Percentiles rank a stretch among this genome's conserved stretches.
phyloP scores from a whole-genome alignment of 2,888 invertebrate genomes.

The Rhagophthalmus giganteus region DNA sequence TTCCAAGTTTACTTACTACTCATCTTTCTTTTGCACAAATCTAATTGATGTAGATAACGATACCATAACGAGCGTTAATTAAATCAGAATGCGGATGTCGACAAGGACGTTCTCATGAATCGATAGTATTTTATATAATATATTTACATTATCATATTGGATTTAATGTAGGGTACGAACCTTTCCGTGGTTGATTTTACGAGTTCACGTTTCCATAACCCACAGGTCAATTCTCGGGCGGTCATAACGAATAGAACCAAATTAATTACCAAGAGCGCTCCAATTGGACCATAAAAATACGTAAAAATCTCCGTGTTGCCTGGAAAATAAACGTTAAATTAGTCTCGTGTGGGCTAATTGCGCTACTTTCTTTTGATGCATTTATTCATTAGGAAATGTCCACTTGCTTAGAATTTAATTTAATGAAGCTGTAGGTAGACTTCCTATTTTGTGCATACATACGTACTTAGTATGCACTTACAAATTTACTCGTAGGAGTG shows the following conservation, averaged over 20 bases:
- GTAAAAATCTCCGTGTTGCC: constrained; percentile 78
- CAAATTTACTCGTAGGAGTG: neutral
- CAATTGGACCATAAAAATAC: constrained; percentile 85
- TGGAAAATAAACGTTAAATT: constrained; percentile 55
- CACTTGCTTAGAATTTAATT: neutral
- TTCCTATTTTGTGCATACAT: constrained; percentile 20
- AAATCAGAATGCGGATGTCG: constrained; percentile 3
- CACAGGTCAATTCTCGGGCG: constrained; percentile 82
- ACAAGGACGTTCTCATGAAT: constrained; percentile 7
- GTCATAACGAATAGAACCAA: constrained; percentile 79
- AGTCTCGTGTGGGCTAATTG: too few species aligned
- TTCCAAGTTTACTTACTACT: too few species aligned
- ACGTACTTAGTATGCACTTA: neutral
- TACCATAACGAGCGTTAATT: too few species aligned
- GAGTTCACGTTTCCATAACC: constrained; percentile 84
- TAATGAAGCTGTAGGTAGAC: constrained; percentile 9
- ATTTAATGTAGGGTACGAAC: constrained; percentile 45
- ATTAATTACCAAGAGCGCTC: constrained; percentile 75
- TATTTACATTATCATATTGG: too few species aligned
- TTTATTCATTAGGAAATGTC: neutral
- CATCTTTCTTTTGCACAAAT: too few species aligned
- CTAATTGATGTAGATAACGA: too few species aligned
- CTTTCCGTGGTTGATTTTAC: constrained; percentile 82
- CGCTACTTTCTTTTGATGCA: constrained; percentile 1
- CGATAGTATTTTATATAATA: too few species aligned